Conservation (phyloP, 2,113 vertebrate species). For the Nanorana parkeri region DNA sequence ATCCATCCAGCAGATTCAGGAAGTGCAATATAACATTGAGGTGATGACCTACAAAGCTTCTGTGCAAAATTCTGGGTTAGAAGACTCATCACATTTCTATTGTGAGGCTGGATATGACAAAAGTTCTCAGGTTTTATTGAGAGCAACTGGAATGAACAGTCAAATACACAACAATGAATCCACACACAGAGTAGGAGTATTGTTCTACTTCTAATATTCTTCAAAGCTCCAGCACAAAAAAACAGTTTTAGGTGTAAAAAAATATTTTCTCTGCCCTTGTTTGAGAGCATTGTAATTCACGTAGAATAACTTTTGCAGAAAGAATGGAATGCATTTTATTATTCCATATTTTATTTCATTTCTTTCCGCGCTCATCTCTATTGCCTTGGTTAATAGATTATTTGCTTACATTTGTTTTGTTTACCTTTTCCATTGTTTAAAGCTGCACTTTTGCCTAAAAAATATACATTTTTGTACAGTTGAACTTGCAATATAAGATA, state of each 20-base stretch:
- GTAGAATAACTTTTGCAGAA: constrained; percentile 26
- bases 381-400: neutral
- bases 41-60: no score
- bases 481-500: no score
- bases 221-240: neutral
- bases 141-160: no score
- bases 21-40: no score
- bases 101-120: no score
- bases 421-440: neutral
- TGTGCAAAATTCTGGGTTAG: no score
- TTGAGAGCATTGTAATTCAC: neutral
- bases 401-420: neutral
- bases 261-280: neutral
- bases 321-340: neutral
- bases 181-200: neutral
- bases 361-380: neutral
- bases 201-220: neutral
- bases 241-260: neutral
- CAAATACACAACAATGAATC: neutral
- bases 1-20: no score
- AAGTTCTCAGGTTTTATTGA: no score
- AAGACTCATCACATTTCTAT: no score
- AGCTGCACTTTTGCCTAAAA: no score
- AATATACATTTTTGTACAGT: no score
- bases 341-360: neutral